A percentile compares a stretch with the other conserved stretches of the same genome.
phyloP scores from a whole-genome alignment of 2,797 vertebrate species.

The Pelobates cultripes region DNA sequence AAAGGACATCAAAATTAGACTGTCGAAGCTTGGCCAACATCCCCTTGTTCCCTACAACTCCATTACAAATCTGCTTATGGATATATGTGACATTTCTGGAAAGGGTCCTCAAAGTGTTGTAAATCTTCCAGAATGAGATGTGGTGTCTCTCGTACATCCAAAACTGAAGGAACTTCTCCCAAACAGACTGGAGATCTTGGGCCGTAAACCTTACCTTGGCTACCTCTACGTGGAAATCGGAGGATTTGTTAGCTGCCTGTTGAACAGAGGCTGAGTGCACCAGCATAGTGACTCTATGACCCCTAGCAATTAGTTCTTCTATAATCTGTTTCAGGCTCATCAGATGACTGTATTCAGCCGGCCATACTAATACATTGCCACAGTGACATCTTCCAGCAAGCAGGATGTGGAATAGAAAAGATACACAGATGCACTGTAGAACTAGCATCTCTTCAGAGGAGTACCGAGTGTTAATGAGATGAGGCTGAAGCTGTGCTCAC shows the following conservation, averaged over 20 bases:
- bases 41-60: slow-evolving; percentile 45
- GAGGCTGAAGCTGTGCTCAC: slow-evolving; percentile 12
- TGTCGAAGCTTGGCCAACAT: slow-evolving; percentile 50
- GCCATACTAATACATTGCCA: slow-evolving; percentile 61
- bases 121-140: slow-evolving; percentile 25
- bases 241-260: neutral
- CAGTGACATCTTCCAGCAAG: slow-evolving; percentile 19
- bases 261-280: slow-evolving; percentile 31
- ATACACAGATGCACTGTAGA: neutral
- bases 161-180: slow-evolving; percentile 34
- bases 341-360: slow-evolving; percentile 62
- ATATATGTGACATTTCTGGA: slow-evolving; percentile 22
- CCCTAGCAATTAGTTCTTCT: slow-evolving; percentile 46
- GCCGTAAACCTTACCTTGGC: slow-evolving; percentile 33
- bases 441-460: slow-evolving; percentile 8
- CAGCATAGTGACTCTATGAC: slow-evolving; percentile 48
- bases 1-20: slow-evolving; percentile 55
- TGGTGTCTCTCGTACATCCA: slow-evolving; percentile 32
- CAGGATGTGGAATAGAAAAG: slow-evolving; percentile 38
- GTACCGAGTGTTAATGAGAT: neutral
- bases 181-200: slow-evolving; percentile 1
- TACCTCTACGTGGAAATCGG: slow-evolving; percentile 27
- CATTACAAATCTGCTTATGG: slow-evolving; percentile 47
- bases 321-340: slow-evolving; percentile 55
- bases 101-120: neutral